Evolutionary conservation across 2,113 vertebrate species (phyloP).

Genomic region (Rhinolophus sinicus): DNA sequence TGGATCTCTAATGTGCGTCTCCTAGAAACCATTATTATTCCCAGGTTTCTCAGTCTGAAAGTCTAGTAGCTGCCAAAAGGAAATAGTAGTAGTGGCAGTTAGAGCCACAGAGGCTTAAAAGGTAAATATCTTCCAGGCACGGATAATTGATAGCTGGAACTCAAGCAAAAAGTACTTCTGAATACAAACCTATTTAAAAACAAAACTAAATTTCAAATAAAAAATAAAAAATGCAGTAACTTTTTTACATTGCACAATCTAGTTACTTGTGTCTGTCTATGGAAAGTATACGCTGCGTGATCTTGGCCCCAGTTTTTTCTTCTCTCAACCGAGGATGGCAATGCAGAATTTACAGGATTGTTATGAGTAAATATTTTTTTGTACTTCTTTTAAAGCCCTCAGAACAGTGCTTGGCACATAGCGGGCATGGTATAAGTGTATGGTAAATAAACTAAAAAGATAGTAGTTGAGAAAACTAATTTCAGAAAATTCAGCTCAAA

Average conservation of each 20-base stretch:
- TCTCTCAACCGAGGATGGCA: not conserved
- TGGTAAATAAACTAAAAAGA: not conserved
- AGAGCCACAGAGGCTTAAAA: conserved; percentile 4
- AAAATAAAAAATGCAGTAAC: not conserved
- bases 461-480: not conserved
- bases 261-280: not conserved
- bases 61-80: conserved; percentile 44
- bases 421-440: not conserved
- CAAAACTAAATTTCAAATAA: not conserved
- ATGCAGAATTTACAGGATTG: not conserved
- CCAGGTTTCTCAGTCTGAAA: conserved; percentile 47
- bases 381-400: not conserved
- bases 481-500: not conserved
- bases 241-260: not conserved
- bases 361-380: not conserved
- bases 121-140: conserved; percentile 23
- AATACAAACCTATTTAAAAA: not conserved
- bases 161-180: not conserved
- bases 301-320: not conserved
- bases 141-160: not conserved
- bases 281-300: not conserved
- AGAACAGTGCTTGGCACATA: not conserved
- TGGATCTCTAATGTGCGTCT: conserved; percentile 59
- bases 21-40: conserved; percentile 59
- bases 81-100: conserved; percentile 53